These are phyloP conservation scores for Coelopa frigida DNA, from an alignment of 1,140 invertebrate species.

Conservation along the genomic window DNA sequence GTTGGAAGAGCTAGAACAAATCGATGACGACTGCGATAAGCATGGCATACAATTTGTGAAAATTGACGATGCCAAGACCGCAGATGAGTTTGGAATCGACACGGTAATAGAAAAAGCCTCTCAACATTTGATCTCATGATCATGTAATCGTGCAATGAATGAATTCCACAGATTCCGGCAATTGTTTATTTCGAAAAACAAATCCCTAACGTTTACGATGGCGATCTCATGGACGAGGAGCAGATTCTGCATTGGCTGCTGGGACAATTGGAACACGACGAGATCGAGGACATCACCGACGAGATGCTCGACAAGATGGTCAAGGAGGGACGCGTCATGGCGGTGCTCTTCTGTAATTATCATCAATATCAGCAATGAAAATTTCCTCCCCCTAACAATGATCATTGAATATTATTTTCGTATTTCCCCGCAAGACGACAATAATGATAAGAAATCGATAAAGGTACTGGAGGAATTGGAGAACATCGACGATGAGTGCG, in stretches of 20 bases:
- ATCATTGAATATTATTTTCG: conserved; percentile 2
- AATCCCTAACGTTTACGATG: conserved; percentile 87
- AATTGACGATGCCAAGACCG: conserved; percentile 77
- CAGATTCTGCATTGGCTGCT: conserved; percentile 84
- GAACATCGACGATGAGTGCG: conserved; percentile 92
- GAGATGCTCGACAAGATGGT: conserved; percentile 87
- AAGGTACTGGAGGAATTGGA: conserved; percentile 82
- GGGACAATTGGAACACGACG: conserved; percentile 79
- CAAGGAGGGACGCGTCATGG: conserved; percentile 79
- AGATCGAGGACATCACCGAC: conserved; percentile 92
- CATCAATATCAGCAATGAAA: neutral
- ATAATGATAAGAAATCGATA: conserved; percentile 81
- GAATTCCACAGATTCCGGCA: conserved; percentile 53
- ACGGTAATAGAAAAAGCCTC: conserved; percentile 48
- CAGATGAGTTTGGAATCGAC: conserved; percentile 80
- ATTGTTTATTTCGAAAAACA: conserved; percentile 91
- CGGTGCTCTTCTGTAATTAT: conserved; percentile 82
- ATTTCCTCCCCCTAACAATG: neutral
- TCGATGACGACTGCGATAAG: conserved; percentile 87
- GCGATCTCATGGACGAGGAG: conserved; percentile 84
- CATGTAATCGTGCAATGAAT: neutral
- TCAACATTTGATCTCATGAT: no score
- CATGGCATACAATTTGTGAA: conserved; percentile 91
- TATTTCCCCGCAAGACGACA: conserved; percentile 63
- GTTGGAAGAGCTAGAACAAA: conserved; percentile 79